Evolutionary conservation across 2,888 invertebrate genomes (phyloP).

Genomic region (Sycophila texana): DNA sequence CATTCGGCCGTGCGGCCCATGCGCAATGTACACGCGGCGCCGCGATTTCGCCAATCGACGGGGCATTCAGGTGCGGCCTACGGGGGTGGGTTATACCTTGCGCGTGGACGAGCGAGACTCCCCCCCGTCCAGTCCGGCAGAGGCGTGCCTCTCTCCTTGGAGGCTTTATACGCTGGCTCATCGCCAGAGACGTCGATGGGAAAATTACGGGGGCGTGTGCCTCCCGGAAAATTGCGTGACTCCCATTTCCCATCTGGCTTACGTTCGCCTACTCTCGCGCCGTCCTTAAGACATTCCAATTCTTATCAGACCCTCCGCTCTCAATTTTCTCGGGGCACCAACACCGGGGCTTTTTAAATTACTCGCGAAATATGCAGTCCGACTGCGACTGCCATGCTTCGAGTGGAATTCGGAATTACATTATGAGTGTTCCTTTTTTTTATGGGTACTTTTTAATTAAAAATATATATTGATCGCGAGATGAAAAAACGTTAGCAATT

Average conservation of each 20-base stretch:
- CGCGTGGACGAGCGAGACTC: neutral
- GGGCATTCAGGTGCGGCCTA: constrained; percentile 6
- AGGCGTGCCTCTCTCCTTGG: neutral
- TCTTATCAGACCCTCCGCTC: constrained; percentile 53
- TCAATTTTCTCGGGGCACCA: neutral
- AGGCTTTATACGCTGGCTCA: constrained; percentile 57
- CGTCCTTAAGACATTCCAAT: constrained; percentile 56
- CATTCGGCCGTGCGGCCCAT: constrained; percentile 28
- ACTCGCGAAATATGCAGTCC: neutral
- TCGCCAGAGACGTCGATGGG: constrained; percentile 63
- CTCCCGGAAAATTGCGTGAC: constrained; percentile 63
- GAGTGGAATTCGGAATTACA: too few relatives aligned
- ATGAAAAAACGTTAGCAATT: too few relatives aligned
- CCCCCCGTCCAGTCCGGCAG: too few relatives aligned
- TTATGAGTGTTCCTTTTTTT: too few relatives aligned
- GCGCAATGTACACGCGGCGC: constrained; percentile 2
- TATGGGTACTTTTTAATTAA: too few relatives aligned
- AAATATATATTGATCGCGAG: too few relatives aligned
- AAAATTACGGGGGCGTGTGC: constrained; percentile 63
- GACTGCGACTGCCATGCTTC: too few relatives aligned
- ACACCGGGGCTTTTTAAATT: constrained; percentile 2
- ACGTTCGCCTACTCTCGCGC: neutral
- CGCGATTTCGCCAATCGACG: constrained; percentile 29
- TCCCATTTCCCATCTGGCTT: constrained; percentile 45
- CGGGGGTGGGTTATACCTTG: neutral